Evolutionary conservation across 2,888 invertebrate species (phyloP).

Genomic region (Euphydryas editha): DNA sequence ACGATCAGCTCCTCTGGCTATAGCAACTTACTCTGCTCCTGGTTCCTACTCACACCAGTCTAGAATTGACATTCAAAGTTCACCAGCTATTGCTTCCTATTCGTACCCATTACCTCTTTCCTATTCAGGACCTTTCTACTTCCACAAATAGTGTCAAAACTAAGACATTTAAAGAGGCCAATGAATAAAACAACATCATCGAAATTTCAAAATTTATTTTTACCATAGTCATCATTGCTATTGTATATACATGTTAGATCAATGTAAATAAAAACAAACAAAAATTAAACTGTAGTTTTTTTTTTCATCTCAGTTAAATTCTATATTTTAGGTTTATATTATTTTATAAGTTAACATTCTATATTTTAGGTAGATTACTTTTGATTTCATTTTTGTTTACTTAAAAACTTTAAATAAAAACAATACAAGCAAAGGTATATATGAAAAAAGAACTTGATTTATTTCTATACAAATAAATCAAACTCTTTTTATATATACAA

Average conservation of each 20-base stretch:
- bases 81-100: conserved; percentile 52
- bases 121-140: conserved; percentile 45
- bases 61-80: conserved; percentile 54
- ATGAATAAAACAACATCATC: neutral
- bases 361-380: too few species aligned
- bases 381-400: too few species aligned
- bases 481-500: too few species aligned
- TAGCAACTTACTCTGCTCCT: conserved; percentile 53
- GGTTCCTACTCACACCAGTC: conserved; percentile 57
- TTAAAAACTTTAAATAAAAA: too few species aligned
- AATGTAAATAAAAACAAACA: conserved; percentile 32
- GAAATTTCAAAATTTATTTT: conserved; percentile 18
- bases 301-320: neutral
- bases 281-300: conserved; percentile 13
- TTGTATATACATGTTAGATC: conserved; percentile 26
- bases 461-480: too few species aligned
- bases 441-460: too few species aligned
- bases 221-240: neutral
- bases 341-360: too few species aligned
- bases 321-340: too few species aligned
- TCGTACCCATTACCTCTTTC: conserved; percentile 47
- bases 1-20: conserved; percentile 53
- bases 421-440: too few species aligned
- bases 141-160: neutral
- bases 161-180: neutral